These are phyloP conservation scores for Plusia festucae DNA, from an alignment of 2,888 invertebrate genomes.

Conservation along the genomic window DNA sequence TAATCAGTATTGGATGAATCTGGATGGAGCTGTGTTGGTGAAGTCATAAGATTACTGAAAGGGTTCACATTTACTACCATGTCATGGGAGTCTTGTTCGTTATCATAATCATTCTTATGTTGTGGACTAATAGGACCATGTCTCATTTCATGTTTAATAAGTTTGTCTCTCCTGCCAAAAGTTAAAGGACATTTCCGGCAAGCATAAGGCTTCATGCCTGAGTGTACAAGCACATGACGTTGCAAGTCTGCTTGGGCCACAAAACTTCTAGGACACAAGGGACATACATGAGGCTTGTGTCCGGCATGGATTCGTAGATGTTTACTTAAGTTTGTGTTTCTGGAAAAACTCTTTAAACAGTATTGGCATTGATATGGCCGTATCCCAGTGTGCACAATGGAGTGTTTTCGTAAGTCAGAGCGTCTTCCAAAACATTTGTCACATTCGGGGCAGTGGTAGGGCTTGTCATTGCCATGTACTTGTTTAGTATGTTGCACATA, in stretches of 20 bases:
- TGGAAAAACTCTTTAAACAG: conserved; percentile 93
- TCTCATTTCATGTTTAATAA: conserved; percentile 91
- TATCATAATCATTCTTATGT: conserved; percentile 71
- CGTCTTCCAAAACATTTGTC: conserved; percentile 92
- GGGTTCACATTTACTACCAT: conserved; percentile 91
- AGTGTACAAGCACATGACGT: conserved; percentile 91
- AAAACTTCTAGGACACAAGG: conserved; percentile 92
- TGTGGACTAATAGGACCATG: conserved; percentile 85
- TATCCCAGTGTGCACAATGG: conserved; percentile 93
- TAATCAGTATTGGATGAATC: conserved; percentile 74
- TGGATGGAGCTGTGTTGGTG: conserved; percentile 75
- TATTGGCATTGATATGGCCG: conserved; percentile 93
- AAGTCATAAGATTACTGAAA: conserved; percentile 85
- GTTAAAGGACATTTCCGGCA: conserved; percentile 91
- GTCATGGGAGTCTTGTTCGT: conserved; percentile 82
- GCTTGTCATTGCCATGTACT: conserved; percentile 92
- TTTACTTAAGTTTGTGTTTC: conserved; percentile 94
- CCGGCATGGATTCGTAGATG: conserved; percentile 93
- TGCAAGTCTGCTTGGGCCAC: conserved; percentile 91
- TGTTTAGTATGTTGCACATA: conserved; percentile 91
- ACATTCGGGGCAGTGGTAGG: conserved; percentile 92
- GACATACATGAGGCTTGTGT: conserved; percentile 92
- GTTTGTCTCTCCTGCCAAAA: conserved; percentile 92
- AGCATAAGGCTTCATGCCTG: conserved; percentile 91
- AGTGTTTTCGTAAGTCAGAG: conserved; percentile 92